These are phyloP conservation scores for Desoria tigrina DNA, from an alignment of 2,888 invertebrate species.

Conservation along the genomic window DNA sequence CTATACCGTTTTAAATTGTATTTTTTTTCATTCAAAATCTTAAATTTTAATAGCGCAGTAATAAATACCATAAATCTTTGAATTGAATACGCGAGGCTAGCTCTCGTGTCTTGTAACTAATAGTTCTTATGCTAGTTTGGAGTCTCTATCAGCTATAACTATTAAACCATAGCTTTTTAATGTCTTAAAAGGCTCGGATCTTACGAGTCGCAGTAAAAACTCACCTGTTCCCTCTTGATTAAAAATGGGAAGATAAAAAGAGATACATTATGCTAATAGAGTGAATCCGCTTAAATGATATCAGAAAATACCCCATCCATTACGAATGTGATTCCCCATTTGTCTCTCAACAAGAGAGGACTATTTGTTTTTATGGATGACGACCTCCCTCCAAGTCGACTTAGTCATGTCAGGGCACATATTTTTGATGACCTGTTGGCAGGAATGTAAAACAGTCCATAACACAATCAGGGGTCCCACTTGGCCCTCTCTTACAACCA, in stretches of 20 bases:
- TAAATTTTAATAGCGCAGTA: not conserved
- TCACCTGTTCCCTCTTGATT: not conserved
- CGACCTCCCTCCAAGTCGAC: slow-evolving; percentile 35
- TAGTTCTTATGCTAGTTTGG: too few relatives aligned
- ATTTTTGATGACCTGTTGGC: slow-evolving; percentile 44
- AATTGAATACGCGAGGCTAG: slow-evolving; percentile 3
- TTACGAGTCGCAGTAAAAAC: too few relatives aligned
- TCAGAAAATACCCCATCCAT: not conserved
- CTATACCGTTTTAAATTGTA: too few relatives aligned
- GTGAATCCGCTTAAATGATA: slow-evolving; percentile 8
- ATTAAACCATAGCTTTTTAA: too few relatives aligned
- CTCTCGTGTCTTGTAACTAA: too few relatives aligned
- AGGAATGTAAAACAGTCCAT: slow-evolving; percentile 48
- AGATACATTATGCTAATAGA: slow-evolving; percentile 7
- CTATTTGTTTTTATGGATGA: slow-evolving; percentile 42
- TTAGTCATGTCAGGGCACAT: slow-evolving; percentile 18
- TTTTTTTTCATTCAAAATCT: too few relatives aligned
- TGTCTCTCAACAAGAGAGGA: slow-evolving; percentile 19
- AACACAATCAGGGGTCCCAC: slow-evolving; percentile 38
- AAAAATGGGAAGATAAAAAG: slow-evolving; percentile 4
- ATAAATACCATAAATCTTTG: not conserved
- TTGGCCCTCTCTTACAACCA: slow-evolving; percentile 5
- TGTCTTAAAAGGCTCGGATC: too few relatives aligned
- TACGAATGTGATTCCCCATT: slow-evolving; percentile 12
- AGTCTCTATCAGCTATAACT: too few relatives aligned